phyloP scores from a whole-genome alignment of 2,113 vertebrate species.

The Heteronetta atricapilla region DNA sequence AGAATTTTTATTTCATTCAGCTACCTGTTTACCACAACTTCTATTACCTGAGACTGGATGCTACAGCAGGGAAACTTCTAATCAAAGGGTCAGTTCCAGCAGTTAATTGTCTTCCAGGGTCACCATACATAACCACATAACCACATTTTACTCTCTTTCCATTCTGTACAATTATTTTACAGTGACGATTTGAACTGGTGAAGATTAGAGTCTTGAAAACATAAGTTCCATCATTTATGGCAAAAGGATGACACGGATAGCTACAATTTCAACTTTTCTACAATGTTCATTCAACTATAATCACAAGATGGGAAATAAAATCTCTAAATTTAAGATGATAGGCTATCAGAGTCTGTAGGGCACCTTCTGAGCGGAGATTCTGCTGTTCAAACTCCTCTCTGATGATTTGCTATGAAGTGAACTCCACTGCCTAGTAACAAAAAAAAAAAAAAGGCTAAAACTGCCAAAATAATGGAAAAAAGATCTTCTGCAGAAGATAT shows the following conservation, averaged over 20 bases:
- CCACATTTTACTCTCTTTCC: background rate
- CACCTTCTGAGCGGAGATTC: slow-evolving; percentile 23
- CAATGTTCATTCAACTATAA: slow-evolving; percentile 46
- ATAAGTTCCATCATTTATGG: background rate
- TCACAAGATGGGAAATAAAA: slow-evolving; percentile 55
- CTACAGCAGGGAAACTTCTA: background rate
- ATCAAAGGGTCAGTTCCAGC: slow-evolving; percentile 7
- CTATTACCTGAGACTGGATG: background rate
- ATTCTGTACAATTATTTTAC: slow-evolving; percentile 12
- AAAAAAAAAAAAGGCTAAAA: background rate
- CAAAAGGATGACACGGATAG: slow-evolving; percentile 29
- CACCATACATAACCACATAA: background rate
- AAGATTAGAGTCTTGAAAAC: slow-evolving; percentile 48
- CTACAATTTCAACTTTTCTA: slow-evolving; percentile 54
- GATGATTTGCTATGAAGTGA: slow-evolving; percentile 43
- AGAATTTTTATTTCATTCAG: background rate
- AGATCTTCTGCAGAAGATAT: background rate
- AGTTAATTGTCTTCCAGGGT: background rate
- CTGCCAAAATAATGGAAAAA: background rate
- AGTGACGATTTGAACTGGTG: slow-evolving; percentile 5
- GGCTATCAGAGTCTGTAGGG: slow-evolving; percentile 41
- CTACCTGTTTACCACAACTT: background rate
- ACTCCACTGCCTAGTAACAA: background rate
- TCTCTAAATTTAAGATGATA: slow-evolving; percentile 62
- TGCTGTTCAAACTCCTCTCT: background rate